Conservation (phyloP, 2,797 vertebrate species). For the Falco peregrinus region DNA sequence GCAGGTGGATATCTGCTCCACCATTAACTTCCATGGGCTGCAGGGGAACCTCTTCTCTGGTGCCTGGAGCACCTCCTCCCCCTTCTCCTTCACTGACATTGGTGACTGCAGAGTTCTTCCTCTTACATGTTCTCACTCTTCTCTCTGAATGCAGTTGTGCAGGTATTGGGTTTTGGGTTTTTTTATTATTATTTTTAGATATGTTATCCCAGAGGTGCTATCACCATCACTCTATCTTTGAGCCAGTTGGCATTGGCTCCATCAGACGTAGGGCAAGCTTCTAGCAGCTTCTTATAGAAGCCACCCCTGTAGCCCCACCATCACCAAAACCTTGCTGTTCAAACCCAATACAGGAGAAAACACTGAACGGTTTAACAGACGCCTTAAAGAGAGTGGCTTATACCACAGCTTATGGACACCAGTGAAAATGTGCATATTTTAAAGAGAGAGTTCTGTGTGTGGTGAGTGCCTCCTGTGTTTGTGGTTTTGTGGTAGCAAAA, state of each 20-base stretch:
- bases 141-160: neutral
- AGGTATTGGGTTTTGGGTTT: neutral
- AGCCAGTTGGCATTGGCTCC: neutral
- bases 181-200: neutral
- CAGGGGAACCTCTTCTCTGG: neutral
- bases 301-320: no score
- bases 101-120: neutral
- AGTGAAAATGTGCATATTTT: neutral
- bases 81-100: neutral
- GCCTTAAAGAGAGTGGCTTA: neutral
- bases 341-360: neutral
- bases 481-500: slow-evolving; percentile 27
- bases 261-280: neutral
- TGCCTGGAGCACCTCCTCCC: neutral
- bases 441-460: neutral
- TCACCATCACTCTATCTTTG: neutral
- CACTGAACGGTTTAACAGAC: neutral
- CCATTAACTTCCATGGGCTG: neutral
- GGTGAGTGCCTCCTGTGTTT: neutral
- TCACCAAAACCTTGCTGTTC: neutral
- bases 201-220: neutral
- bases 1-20: neutral
- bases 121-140: neutral
- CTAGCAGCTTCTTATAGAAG: neutral
- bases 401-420: neutral